Evolutionary conservation across 1,140 invertebrate species (phyloP).

Genomic region (Araneus ventricosus): DNA sequence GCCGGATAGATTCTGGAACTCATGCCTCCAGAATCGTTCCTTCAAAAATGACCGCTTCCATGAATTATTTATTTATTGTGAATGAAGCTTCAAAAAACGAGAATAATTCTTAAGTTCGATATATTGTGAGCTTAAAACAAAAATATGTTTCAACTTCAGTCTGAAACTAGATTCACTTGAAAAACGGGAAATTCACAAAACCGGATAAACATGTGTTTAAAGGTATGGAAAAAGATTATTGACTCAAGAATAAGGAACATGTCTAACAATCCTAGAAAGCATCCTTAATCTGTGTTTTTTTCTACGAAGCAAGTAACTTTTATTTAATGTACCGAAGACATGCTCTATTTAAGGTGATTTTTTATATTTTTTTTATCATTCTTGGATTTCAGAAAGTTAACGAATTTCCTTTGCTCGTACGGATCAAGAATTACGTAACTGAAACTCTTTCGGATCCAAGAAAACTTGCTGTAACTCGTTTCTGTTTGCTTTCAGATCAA

Average conservation of each 20-base stretch:
- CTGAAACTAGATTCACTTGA: constrained; percentile 27
- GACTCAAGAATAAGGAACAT: background rate
- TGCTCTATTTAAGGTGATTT: too few relatives aligned
- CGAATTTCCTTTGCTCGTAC: too few relatives aligned
- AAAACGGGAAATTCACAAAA: constrained; percentile 45
- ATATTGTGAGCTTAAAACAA: constrained; percentile 30
- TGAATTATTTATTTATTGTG: constrained; percentile 64
- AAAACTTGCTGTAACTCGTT: too few relatives aligned
- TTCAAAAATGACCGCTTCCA: constrained; percentile 57
- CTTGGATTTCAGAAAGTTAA: too few relatives aligned
- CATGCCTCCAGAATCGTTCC: constrained; percentile 42
- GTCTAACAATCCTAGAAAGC: background rate
- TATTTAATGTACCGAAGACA: background rate
- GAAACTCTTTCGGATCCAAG: too few relatives aligned
- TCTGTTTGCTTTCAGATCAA: too few relatives aligned
- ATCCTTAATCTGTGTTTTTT: background rate
- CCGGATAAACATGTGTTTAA: constrained; percentile 40
- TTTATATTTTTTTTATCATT: too few relatives aligned
- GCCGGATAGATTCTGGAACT: constrained; percentile 21
- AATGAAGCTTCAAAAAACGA: constrained; percentile 44
- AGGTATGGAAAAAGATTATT: constrained; percentile 19
- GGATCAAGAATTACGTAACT: too few relatives aligned
- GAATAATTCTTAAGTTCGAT: constrained; percentile 41
- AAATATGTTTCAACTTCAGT: constrained; percentile 49
- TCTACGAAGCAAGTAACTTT: background rate